Conservation (phyloP, 2,113 vertebrate species). For the Labrus mixtus region DNA sequence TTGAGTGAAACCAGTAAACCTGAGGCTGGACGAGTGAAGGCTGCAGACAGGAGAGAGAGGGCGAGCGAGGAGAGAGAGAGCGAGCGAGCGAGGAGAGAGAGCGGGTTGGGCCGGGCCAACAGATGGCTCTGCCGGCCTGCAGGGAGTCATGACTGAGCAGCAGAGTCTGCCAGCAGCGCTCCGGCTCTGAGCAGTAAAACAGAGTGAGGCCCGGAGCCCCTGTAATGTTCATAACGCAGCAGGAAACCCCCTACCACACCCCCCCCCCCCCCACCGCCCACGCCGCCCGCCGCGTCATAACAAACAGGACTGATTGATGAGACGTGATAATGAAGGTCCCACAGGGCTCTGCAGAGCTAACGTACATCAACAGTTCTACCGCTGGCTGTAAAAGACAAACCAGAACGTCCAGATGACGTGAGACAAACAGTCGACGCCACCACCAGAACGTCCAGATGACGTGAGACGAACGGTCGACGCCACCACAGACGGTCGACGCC, state of each 20-base stretch:
- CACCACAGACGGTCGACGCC: no score
- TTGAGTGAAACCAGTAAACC: constrained; percentile 4
- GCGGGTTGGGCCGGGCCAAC: constrained; percentile 16
- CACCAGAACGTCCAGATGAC: no score
- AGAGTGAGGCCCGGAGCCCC: constrained; percentile 1
- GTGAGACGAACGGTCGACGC: no score
- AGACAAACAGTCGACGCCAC: no score
- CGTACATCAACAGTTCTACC: not conserved
- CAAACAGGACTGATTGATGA: constrained; percentile 50
- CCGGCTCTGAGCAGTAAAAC: constrained; percentile 8
- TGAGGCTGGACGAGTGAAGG: not conserved
- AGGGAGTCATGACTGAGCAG: constrained; percentile 31
- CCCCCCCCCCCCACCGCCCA: no score
- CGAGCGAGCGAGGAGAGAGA: not conserved
- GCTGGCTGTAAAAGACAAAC: not conserved
- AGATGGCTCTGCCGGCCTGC: constrained; percentile 55
- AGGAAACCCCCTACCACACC: not conserved
- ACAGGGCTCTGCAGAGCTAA: not conserved
- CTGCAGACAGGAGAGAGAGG: not conserved
- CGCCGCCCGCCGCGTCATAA: not conserved
- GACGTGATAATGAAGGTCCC: not conserved
- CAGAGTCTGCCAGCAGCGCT: constrained; percentile 18
- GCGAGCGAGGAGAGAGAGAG: not conserved
- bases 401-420: no score
- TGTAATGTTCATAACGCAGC: constrained; percentile 7